Evolutionary conservation across 30 jellyfish, hydroid and myxozoan genomes (phyloP).

Genomic region (Hydractinia echinata): DNA sequence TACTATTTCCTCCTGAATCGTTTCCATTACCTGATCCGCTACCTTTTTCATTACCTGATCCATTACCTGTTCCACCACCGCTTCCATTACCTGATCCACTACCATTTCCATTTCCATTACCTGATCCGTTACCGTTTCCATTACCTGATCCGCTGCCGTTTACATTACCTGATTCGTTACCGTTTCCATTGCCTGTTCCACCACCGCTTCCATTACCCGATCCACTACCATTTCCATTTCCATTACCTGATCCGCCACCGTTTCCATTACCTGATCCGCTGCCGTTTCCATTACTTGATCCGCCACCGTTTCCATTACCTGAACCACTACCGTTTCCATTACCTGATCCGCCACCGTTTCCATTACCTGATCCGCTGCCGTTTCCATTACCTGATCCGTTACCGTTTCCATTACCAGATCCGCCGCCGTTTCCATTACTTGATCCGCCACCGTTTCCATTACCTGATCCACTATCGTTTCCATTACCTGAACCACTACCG

Average conservation of each 20-base stretch:
- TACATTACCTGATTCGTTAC: not conserved
- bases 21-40: not conserved
- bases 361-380: not conserved
- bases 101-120: conserved; percentile 15
- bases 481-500: not conserved
- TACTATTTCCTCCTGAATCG: not conserved
- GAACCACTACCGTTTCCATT: conserved; percentile 14
- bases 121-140: not conserved
- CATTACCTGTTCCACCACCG: conserved; percentile 6
- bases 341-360: not conserved
- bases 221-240: not conserved
- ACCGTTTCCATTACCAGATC: not conserved
- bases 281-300: not conserved
- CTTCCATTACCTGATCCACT: not conserved
- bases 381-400: not conserved
- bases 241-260: not conserved
- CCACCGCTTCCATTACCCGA: not conserved
- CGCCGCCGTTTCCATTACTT: not conserved
- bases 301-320: conserved; percentile 16
- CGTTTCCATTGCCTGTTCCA: not conserved
- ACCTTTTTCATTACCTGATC: not conserved
- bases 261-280: not conserved
- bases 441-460: conserved; percentile 6
- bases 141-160: conserved; percentile 2
- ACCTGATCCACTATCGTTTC: not conserved